phyloP scores from a whole-genome alignment of 2,888 invertebrate species.

The Sclerodermus sp. region DNA sequence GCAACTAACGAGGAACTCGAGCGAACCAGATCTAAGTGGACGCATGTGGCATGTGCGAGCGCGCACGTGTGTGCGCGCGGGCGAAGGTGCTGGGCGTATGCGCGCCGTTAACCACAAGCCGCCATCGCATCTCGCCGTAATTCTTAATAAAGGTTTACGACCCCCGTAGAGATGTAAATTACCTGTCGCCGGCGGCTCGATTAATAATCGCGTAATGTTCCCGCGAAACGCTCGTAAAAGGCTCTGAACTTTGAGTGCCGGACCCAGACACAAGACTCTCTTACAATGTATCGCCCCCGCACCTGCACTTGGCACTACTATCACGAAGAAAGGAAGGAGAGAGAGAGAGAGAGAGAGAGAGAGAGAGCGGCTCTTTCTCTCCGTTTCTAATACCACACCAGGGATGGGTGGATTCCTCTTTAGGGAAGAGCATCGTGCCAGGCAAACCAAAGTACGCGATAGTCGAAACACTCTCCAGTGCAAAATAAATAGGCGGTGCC shows the following conservation, averaged over 20 bases:
- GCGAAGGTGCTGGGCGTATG: background rate
- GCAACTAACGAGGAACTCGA: constrained; percentile 1
- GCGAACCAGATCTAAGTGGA: background rate
- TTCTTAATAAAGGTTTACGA: constrained; percentile 39
- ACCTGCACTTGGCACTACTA: background rate
- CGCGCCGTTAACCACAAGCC: constrained; percentile 1
- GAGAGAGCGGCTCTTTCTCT: too few relatives aligned
- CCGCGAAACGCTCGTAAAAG: constrained; percentile 23
- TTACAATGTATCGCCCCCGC: background rate
- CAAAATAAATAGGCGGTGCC: too few relatives aligned
- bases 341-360: too few relatives aligned
- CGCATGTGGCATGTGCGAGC: too few relatives aligned
- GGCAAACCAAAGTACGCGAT: too few relatives aligned
- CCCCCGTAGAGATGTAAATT: constrained; percentile 38
- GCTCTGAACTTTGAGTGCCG: too few relatives aligned
- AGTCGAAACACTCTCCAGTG: too few relatives aligned
- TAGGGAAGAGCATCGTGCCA: too few relatives aligned
- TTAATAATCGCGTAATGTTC: constrained; percentile 36
- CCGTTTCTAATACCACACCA: too few relatives aligned
- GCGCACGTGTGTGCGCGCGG: background rate
- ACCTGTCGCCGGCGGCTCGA: constrained; percentile 34
- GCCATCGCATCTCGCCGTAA: constrained; percentile 29
- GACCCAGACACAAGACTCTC: background rate
- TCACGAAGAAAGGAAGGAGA: background rate
- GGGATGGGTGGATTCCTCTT: too few relatives aligned